A percentile compares a stretch with the other conserved stretches of the same genome.
These are phyloP conservation scores for Pseudorhiza aurosa DNA, from an alignment of 30 jellyfish, hydroid and myxozoan genomes.

Conservation along the genomic window DNA sequence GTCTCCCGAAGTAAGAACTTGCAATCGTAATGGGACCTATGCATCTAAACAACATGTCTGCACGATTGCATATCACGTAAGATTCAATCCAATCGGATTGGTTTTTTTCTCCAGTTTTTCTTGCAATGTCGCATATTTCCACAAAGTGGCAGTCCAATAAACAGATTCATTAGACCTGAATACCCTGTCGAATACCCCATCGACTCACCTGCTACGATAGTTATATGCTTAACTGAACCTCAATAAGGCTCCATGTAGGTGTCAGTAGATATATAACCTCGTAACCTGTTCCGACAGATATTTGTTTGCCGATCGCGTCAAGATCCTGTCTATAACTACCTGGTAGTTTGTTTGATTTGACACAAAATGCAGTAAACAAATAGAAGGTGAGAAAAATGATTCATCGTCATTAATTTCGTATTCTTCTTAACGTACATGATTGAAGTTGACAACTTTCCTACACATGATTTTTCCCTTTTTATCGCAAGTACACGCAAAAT, in stretches of 20 bases:
- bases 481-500: no score
- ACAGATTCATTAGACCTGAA: no score
- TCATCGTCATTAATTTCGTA: neutral
- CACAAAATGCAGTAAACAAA: slow-evolving; percentile 37
- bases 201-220: slow-evolving; percentile 48
- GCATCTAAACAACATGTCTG: no score
- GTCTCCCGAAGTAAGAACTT: no score
- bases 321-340: neutral
- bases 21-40: no score
- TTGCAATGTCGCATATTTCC: no score
- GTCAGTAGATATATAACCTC: slow-evolving; percentile 13
- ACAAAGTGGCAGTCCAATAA: no score
- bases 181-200: neutral
- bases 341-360: slow-evolving; percentile 15
- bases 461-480: no score
- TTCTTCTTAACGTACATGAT: neutral
- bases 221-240: slow-evolving; percentile 47
- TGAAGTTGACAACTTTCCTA: no score
- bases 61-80: no score
- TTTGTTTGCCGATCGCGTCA: slow-evolving; percentile 45
- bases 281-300: slow-evolving; percentile 23
- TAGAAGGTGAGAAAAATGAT: slow-evolving; percentile 18
- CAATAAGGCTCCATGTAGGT: slow-evolving; percentile 27
- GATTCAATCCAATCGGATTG: no score
- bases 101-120: no score